Evolutionary conservation across 2,797 vertebrate genomes (phyloP).

Genomic region (Tadarida brasiliensis): DNA sequence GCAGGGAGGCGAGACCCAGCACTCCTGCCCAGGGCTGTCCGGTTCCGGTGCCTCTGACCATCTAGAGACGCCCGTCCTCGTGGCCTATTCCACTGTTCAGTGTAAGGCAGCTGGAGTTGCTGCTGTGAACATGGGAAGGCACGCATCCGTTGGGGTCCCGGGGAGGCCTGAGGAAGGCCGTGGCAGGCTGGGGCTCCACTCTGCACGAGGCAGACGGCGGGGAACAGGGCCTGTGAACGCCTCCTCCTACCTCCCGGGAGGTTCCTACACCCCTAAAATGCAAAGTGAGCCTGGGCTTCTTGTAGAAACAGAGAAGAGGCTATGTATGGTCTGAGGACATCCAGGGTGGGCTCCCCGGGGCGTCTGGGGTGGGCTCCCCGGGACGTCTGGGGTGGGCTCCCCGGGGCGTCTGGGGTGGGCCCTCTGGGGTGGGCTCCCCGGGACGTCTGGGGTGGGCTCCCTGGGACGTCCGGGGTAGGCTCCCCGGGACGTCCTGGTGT

Average conservation of each 20-base stretch:
- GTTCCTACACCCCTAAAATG: not conserved
- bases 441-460: too few species aligned
- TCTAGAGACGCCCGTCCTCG: not conserved
- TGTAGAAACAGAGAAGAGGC: not conserved
- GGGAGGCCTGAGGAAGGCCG: not conserved
- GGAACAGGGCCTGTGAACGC: not conserved
- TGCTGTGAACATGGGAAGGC: not conserved
- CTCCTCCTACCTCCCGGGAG: not conserved
- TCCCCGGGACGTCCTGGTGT: not conserved
- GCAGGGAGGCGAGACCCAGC: not conserved
- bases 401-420: too few species aligned
- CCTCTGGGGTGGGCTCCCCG: too few species aligned
- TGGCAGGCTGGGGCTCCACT: not conserved
- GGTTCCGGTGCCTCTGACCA: not conserved
- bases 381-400: too few species aligned
- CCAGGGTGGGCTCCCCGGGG: too few species aligned
- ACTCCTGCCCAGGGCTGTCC: not conserved
- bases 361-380: too few species aligned
- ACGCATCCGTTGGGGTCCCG: not conserved
- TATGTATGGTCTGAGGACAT: not conserved
- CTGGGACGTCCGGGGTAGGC: too few species aligned
- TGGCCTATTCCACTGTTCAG: not conserved
- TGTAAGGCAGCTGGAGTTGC: not conserved
- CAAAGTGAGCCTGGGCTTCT: not conserved
- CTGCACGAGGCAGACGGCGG: not conserved